Conservation (phyloP, 2,797 vertebrate genomes). For the Tenualosa ilisha region DNA sequence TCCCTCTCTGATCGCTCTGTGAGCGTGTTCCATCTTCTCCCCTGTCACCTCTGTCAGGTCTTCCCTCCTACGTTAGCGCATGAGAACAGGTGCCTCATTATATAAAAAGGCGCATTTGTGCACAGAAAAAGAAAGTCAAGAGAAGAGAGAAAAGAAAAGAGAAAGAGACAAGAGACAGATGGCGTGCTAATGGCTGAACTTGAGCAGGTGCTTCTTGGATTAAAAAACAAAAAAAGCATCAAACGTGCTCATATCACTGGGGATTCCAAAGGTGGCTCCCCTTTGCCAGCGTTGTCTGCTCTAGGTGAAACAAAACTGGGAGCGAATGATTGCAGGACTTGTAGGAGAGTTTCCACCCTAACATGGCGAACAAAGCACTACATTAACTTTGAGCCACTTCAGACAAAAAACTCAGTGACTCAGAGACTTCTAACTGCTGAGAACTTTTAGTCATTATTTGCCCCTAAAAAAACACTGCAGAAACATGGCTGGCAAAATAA, state of each 20-base stretch:
- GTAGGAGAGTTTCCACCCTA: not conserved
- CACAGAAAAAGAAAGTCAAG: not conserved
- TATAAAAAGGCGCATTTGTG: not conserved
- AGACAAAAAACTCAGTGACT: not conserved
- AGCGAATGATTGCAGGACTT: not conserved
- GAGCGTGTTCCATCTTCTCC: not conserved
- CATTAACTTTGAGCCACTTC: conserved; percentile 10
- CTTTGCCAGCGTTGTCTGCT: not conserved
- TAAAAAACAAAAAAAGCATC: not conserved
- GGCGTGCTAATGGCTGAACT: not conserved
- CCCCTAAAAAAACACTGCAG: not conserved
- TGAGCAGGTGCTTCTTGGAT: not conserved
- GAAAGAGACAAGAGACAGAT: no score
- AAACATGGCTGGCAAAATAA: not conserved
- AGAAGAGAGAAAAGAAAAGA: not conserved
- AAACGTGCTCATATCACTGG: not conserved
- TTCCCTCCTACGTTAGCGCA: not conserved
- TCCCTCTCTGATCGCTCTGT: not conserved
- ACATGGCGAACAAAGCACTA: not conserved
- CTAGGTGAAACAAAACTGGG: not conserved
- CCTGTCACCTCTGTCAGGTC: conserved; percentile 43
- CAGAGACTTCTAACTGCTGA: not conserved
- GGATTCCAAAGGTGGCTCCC: not conserved
- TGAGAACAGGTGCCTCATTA: conserved; percentile 39
- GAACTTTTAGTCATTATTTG: not conserved